Base-by-base conservation (phyloP, 1,140 invertebrate genomes). In the Sarcophaga peregrina region DNA sequence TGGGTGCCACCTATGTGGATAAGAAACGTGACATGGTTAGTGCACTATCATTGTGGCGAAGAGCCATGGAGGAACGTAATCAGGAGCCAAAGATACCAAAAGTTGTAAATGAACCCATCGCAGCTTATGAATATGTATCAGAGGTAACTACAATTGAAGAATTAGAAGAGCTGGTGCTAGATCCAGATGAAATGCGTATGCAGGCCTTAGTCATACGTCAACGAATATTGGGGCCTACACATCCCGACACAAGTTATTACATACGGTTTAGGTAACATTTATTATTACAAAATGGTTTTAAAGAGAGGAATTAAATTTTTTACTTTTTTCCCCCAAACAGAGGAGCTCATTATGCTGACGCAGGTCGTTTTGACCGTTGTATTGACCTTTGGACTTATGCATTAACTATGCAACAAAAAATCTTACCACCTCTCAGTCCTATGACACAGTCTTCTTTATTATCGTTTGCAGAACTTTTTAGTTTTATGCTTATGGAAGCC, bases 1-100 rank as follows among this genome's bases (percentile, higher is more conserved):
- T 99, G 6, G 98, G 98, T n/a, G 96, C 98, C 5, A 98, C 98
- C 0, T 98, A 95, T 91, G 97, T 98, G n/a, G 98, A 99, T 90
- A 98, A 98, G 90, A 96, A 97, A 90, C 92, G 97, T 83, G 97
- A 99, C 91, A 97, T 98, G 95, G 93, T 97, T 52, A 96, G 95
- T 7, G 97, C 97, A 0, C 91, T 97, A 17, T 93, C 94, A 84
- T 92, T 96, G 82, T 99, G 97, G 98, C 96, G 96, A 88, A 92
- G 95, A 86, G 97, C 97, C 3, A 96, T 98, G 93, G 93, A 95
- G 78, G 93, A 96, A 86, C 88, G 90, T 15, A 83, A 86, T 1
- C 80, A 86, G 20, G 84, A 91, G n/a, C 91, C 92, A n/a, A 90
- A 93, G 25, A 92, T 96, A 84, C 92, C 93, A 8, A 97, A 97